These are phyloP conservation scores for Danionella dracula DNA, from an alignment of 2,797 vertebrate genomes.

Conservation along the genomic window DNA sequence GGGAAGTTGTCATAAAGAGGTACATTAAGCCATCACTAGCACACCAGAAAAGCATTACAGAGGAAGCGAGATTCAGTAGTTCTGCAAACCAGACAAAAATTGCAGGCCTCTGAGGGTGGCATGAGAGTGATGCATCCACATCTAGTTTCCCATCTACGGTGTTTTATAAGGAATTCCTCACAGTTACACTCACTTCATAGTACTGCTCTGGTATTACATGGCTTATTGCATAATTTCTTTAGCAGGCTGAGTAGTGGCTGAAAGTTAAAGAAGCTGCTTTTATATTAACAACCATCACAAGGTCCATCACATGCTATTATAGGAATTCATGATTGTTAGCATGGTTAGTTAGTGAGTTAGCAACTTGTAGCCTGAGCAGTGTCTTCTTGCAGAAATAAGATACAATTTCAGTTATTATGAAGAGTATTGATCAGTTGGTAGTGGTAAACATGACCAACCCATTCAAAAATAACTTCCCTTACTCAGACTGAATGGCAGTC, in stretches of 20 bases:
- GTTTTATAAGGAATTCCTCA: constrained; percentile 10
- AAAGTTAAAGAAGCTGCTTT: not conserved
- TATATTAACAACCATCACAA: not conserved
- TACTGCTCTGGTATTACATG: constrained; percentile 13
- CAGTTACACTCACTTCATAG: not conserved
- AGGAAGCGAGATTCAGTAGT: constrained; percentile 14
- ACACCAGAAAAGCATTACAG: not conserved
- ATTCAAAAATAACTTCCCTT: no score
- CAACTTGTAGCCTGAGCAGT: not conserved
- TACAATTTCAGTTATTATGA: not conserved
- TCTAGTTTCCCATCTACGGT: not conserved
- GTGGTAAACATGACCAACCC: no score
- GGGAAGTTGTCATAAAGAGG: not conserved
- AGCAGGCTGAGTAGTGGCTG: not conserved
- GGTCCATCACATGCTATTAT: not conserved
- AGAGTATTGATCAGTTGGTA: no score
- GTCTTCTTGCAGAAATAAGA: not conserved
- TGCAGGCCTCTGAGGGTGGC: not conserved
- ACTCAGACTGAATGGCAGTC: no score
- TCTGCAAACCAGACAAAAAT: not conserved
- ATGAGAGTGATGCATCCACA: not conserved
- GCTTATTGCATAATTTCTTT: constrained; percentile 28
- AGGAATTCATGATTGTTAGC: not conserved
- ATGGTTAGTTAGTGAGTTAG: not conserved
- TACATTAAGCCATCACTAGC: not conserved